phyloP scores from a whole-genome alignment of 2,113 vertebrate species.

The Gopherus flavomarginatus region DNA sequence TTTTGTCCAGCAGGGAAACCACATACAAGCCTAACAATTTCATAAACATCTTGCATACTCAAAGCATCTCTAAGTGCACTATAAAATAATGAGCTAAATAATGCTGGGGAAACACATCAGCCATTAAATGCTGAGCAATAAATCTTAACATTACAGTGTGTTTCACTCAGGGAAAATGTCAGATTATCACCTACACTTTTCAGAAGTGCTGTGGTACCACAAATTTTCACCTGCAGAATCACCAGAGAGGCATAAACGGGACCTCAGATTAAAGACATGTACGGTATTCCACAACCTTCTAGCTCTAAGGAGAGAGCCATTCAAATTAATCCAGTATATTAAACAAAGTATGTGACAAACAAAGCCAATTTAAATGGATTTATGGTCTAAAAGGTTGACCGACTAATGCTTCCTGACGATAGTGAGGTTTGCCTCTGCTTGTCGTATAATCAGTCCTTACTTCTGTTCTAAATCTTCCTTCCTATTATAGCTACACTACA shows the following conservation, averaged over 20 bases:
- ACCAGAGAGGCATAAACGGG: background rate
- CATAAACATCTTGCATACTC: slow-evolving; percentile 9
- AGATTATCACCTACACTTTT: background rate
- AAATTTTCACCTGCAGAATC: slow-evolving; percentile 7
- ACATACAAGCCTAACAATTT: background rate
- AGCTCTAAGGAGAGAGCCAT: background rate
- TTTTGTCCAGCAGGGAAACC: background rate
- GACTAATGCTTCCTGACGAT: slow-evolving; percentile 40
- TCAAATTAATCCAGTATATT: slow-evolving; percentile 22
- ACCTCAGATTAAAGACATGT: slow-evolving; percentile 16
- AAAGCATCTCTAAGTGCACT: background rate
- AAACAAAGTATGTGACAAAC: background rate
- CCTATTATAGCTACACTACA: background rate
- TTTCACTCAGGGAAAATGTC: background rate
- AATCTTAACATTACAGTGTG: background rate
- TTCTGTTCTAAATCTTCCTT: slow-evolving; percentile 55
- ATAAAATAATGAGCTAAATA: background rate
- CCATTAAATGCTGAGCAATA: slow-evolving; percentile 17
- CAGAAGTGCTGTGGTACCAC: background rate
- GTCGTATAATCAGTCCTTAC: background rate
- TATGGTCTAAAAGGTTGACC: slow-evolving; percentile 46
- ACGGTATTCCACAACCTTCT: background rate
- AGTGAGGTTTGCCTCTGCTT: slow-evolving; percentile 19
- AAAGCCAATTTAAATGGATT: slow-evolving; percentile 55
- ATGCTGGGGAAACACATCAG: slow-evolving; percentile 27